phyloP scores from a whole-genome alignment of 2,113 vertebrate species.

The Passer montanus region DNA sequence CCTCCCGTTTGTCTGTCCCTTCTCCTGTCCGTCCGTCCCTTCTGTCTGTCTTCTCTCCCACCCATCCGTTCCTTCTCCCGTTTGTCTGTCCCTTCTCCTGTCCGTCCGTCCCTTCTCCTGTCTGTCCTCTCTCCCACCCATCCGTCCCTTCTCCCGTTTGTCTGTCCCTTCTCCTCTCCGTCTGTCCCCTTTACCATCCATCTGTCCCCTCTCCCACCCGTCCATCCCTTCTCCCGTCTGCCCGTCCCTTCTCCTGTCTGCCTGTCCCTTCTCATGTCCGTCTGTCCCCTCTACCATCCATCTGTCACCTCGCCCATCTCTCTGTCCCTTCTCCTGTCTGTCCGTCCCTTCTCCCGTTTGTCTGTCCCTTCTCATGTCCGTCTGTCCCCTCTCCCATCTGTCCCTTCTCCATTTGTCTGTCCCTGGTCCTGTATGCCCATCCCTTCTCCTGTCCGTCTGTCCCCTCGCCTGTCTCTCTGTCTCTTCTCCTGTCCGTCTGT shows the following conservation, averaged over 20 bases:
- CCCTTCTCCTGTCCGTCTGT: no score
- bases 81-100: accelerated
- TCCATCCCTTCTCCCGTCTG: no score
- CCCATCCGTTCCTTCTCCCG: accelerated
- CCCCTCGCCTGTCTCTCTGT: background rate
- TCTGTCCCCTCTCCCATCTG: background rate
- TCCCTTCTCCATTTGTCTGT: background rate
- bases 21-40: background rate
- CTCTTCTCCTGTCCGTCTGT: no score
- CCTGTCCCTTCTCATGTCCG: no score
- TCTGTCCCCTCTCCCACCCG: background rate
- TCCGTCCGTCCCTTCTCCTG: accelerated
- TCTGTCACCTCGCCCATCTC: no score
- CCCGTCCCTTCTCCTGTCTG: no score
- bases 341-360: no score
- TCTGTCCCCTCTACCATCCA: no score
- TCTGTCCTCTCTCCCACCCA: accelerated
- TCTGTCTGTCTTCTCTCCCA: accelerated
- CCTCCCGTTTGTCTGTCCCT: accelerated
- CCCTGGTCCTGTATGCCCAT: no score
- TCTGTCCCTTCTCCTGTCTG: no score
- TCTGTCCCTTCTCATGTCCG: accelerated
- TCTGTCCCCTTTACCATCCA: no score
- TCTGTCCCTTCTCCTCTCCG: accelerated
- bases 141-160: background rate